phyloP scores from a whole-genome alignment of 2,113 vertebrate species.

The Anthoscopus minutus region DNA sequence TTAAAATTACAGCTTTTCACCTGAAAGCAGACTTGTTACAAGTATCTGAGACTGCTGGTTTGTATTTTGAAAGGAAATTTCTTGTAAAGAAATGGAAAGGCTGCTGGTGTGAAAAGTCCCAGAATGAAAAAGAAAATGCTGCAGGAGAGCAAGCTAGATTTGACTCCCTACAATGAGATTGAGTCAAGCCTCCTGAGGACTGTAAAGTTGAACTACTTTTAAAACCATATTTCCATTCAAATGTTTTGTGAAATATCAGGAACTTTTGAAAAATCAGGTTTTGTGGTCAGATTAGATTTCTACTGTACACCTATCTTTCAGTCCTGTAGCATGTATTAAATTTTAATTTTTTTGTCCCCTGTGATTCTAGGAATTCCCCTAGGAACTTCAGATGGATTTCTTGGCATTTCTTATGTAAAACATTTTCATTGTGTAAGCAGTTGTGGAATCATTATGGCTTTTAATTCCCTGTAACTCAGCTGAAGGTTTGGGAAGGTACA shows the following conservation, averaged over 20 bases:
- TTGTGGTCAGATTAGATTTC: not conserved
- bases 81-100: not conserved
- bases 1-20: not conserved
- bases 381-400: not conserved
- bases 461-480: not conserved
- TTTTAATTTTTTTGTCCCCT: not conserved
- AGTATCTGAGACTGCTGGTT: not conserved
- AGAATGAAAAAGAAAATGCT: not conserved
- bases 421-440: not conserved
- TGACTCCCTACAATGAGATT: rapidly evolving
- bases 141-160: not conserved
- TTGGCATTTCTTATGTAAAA: not conserved
- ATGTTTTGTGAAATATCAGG: not conserved
- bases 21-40: not conserved
- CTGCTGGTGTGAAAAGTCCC: not conserved
- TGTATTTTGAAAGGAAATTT: not conserved
- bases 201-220: not conserved
- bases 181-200: not conserved
- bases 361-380: not conserved
- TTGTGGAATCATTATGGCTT: not conserved
- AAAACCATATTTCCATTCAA: not conserved
- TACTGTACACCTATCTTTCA: not conserved
- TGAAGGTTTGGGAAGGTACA: not conserved
- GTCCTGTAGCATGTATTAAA: not conserved
- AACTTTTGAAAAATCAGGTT: not conserved